phyloP scores from a whole-genome alignment of 2,113 vertebrate species.

The Antidorcas marsupialis region DNA sequence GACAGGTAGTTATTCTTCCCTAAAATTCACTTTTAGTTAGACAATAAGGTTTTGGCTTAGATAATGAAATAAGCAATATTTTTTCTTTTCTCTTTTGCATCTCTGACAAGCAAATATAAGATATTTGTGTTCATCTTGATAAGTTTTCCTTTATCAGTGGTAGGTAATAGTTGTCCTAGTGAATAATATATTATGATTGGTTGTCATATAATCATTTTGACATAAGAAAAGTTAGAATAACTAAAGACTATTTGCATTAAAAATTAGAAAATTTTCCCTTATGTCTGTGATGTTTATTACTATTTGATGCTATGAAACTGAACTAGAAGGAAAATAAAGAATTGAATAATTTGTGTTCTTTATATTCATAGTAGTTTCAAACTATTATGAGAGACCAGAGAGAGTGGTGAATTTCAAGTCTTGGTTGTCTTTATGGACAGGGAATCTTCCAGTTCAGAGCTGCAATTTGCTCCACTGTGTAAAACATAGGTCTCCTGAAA shows the following conservation, averaged over 20 bases:
- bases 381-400: not conserved
- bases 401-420: not conserved
- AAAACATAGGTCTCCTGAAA: not conserved
- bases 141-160: not conserved
- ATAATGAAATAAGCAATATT: not conserved
- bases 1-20: not conserved
- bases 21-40: not conserved
- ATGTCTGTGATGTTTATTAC: not conserved
- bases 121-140: not conserved
- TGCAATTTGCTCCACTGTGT: not conserved
- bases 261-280: not conserved
- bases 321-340: not conserved
- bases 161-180: not conserved
- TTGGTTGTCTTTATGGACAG: not conserved
- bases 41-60: not conserved
- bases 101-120: not conserved
- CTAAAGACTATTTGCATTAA: not conserved
- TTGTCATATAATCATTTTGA: conserved; percentile 14
- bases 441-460: not conserved
- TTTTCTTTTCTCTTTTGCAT: not conserved
- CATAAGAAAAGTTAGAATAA: not conserved
- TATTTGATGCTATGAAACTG: not conserved
- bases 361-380: not conserved
- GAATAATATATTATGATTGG: not conserved
- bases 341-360: not conserved